Conservation (phyloP, 2,113 vertebrate genomes). For the Zosterops hypoxanthus region DNA sequence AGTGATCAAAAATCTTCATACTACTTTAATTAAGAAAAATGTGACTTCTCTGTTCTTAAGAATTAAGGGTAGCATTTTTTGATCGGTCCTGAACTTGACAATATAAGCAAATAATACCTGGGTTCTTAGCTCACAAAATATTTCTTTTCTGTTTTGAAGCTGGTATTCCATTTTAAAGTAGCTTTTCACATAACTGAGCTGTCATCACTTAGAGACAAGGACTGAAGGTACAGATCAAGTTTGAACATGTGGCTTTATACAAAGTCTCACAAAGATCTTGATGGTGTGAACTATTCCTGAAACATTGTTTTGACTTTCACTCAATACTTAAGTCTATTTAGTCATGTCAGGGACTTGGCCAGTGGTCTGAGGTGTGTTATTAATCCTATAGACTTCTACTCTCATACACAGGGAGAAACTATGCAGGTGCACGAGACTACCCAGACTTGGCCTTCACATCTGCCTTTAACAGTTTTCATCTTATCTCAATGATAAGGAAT, state of each 20-base stretch:
- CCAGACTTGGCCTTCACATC: conserved; percentile 8
- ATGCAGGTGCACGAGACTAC: not conserved
- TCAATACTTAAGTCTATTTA: not conserved
- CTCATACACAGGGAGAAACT: not conserved
- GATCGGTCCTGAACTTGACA: not conserved
- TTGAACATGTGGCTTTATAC: not conserved
- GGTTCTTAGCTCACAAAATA: not conserved
- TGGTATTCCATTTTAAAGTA: not conserved
- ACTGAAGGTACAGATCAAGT: conserved; percentile 28
- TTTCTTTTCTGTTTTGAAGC: conserved; percentile 2
- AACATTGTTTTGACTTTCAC: conserved; percentile 25
- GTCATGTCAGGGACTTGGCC: not conserved
- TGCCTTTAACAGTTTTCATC: conserved; percentile 17
- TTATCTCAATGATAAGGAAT: conserved; percentile 13
- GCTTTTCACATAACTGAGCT: conserved; percentile 20
- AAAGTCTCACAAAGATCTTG: not conserved
- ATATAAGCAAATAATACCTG: not conserved
- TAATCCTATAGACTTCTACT: not conserved
- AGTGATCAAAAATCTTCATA: not conserved
- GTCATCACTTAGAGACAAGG: not conserved
- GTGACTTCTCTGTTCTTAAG: not conserved
- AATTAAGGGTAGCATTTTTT: not conserved
- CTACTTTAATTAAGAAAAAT: not conserved
- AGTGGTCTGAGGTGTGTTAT: not conserved
- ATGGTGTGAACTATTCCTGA: not conserved